phyloP scores from a whole-genome alignment of 2,113 vertebrate genomes.

The Acanthochromis polyacanthus region DNA sequence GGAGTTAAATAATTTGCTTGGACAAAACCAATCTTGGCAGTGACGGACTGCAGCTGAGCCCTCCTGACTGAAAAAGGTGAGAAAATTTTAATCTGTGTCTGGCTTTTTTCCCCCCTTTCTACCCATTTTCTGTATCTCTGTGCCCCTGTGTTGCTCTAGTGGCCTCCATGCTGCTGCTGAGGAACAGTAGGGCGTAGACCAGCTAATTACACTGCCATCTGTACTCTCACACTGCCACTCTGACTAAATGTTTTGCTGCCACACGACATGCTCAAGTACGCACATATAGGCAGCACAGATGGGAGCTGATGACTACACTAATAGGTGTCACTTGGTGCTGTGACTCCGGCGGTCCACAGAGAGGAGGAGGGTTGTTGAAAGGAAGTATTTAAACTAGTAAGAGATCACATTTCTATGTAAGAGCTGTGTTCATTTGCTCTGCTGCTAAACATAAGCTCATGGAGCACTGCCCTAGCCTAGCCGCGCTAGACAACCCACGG shows the following conservation, averaged over 20 bases:
- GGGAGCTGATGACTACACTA: constrained; percentile 69
- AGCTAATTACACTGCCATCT: constrained; percentile 77
- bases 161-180: constrained; percentile 35
- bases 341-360: constrained; percentile 20
- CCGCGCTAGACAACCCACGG: no score
- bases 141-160: constrained; percentile 18
- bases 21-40: constrained; percentile 4
- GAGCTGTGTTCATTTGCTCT: background rate
- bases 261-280: constrained; percentile 49
- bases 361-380: background rate
- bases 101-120: constrained; percentile 4
- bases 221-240: constrained; percentile 54
- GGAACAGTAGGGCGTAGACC: constrained; percentile 48
- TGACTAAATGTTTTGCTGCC: constrained; percentile 72
- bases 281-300: constrained; percentile 67
- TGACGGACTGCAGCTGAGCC: constrained; percentile 41
- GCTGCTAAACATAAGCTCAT: constrained; percentile 12
- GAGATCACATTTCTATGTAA: background rate
- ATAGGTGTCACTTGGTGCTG: constrained; percentile 61
- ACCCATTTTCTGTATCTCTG: constrained; percentile 14
- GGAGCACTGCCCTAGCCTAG: no score
- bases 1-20: constrained; percentile 2
- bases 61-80: constrained; percentile 24
- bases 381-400: constrained; percentile 14
- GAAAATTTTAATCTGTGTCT: constrained; percentile 10